Percentiles rank a stretch among this genome's conserved stretches.
These are phyloP conservation scores for Ciconia nigra DNA, from an alignment of 2,797 vertebrate species.

Conservation along the genomic window DNA sequence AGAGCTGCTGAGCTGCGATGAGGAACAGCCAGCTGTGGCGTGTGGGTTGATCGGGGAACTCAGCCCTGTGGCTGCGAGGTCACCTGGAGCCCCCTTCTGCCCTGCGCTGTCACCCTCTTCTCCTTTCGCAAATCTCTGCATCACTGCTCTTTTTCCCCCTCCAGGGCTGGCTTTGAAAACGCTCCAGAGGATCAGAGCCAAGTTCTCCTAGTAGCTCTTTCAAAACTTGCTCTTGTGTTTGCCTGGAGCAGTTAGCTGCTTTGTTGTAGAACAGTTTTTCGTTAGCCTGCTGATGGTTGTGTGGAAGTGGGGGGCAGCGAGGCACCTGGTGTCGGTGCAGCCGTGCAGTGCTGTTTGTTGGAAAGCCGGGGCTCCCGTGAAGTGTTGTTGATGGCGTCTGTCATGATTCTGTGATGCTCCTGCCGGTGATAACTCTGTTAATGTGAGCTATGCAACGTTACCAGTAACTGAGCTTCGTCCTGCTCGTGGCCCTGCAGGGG, in stretches of 20 bases:
- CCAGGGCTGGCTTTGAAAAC: not conserved
- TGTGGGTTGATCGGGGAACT: not conserved
- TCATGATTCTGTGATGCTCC: accelerated
- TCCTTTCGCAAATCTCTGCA: not conserved
- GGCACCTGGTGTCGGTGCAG: not conserved
- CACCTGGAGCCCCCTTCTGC: not conserved
- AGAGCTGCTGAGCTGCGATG: not conserved
- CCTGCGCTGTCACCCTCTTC: not conserved
- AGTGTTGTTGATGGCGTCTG: not conserved
- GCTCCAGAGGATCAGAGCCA: not conserved
- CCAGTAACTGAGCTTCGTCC: not conserved
- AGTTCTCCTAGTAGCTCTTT: not conserved
- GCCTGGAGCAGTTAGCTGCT: not conserved
- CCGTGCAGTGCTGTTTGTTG: not conserved
- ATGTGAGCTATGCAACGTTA: accelerated
- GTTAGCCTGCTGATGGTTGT: accelerated
- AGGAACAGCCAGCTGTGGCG: accelerated
- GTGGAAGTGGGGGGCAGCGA: not conserved
- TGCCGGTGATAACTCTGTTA: accelerated
- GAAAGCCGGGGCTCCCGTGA: not conserved
- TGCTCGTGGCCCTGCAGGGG: accelerated
- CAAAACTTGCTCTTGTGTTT: not conserved
- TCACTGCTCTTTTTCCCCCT: not conserved
- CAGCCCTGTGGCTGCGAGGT: accelerated
- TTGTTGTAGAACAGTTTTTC: not conserved